Percentiles rank a stretch among this genome's conserved stretches.
These are phyloP conservation scores for Cantharis rufa DNA, from an alignment of 2,888 invertebrate species.

Conservation along the genomic window DNA sequence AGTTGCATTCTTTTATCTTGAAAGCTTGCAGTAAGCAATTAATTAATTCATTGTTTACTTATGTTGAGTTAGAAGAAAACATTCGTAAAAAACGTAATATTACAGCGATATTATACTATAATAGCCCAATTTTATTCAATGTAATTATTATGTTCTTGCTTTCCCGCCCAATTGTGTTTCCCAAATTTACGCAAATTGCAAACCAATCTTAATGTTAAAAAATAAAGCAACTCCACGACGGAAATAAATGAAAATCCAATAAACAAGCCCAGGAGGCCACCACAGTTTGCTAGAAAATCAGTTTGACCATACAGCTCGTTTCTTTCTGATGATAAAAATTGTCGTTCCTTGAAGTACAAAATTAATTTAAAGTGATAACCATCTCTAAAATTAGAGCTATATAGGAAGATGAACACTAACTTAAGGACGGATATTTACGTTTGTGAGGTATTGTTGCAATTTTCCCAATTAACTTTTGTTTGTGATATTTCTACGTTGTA, in stretches of 20 bases:
- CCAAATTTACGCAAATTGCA: conserved; percentile 58
- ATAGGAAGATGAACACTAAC: neutral
- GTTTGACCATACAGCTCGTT: conserved; percentile 62
- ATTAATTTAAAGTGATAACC: conserved; percentile 3
- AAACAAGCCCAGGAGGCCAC: conserved; percentile 64
- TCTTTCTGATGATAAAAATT: conserved; percentile 60
- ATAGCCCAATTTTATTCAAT: neutral
- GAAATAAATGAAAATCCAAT: conserved; percentile 68
- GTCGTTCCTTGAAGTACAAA: conserved; percentile 61
- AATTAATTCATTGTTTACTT: neutral
- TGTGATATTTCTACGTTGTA: neutral
- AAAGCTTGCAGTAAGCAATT: neutral
- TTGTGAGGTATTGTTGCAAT: neutral
- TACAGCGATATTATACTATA: neutral
- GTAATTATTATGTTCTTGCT: neutral
- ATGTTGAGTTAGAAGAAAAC: too few species aligned
- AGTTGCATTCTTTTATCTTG: neutral
- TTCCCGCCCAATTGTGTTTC: conserved; percentile 51
- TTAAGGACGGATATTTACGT: neutral
- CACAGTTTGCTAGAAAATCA: conserved; percentile 63
- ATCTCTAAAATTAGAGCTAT: conserved; percentile 32
- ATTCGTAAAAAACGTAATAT: neutral
- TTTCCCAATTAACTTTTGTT: neutral
- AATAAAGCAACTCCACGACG: conserved; percentile 66
- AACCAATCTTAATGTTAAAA: conserved; percentile 58